Evolutionary conservation across 2,888 invertebrate species (phyloP).

Genomic region (Altica lythri): DNA sequence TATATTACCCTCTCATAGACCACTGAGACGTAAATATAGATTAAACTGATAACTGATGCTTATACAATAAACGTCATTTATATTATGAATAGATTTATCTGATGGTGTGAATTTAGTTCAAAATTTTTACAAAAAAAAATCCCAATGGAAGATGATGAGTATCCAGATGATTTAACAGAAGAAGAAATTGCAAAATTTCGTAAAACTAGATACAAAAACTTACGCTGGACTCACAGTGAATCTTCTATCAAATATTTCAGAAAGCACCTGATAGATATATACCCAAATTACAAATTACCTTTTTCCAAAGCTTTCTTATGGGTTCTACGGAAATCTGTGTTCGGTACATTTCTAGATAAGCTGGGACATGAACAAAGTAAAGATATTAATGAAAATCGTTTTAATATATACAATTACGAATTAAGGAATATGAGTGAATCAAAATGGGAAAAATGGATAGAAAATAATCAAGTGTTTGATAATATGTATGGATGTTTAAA

Average conservation of each 20-base stretch:
- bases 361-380: constrained; percentile 45
- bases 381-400: constrained; percentile 44
- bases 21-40: too few species aligned
- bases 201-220: constrained; percentile 9
- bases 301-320: constrained; percentile 27
- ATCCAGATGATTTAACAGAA: too few species aligned
- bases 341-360: constrained; percentile 47
- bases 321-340: constrained; percentile 39
- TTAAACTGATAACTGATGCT: too few species aligned
- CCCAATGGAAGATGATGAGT: background rate
- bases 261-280: constrained; percentile 14
- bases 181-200: constrained; percentile 1
- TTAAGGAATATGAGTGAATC: constrained; percentile 36
- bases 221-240: constrained; percentile 33
- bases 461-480: constrained; percentile 42
- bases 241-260: constrained; percentile 20
- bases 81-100: too few species aligned
- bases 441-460: constrained; percentile 37
- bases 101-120: too few species aligned
- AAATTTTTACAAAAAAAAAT: too few species aligned
- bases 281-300: constrained; percentile 23
- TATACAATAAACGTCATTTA: too few species aligned
- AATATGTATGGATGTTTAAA: constrained; percentile 41
- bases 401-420: constrained; percentile 43
- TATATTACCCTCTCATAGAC: too few species aligned